Conservation (phyloP, 2,797 vertebrate species). For the Antennarius maculatus region DNA sequence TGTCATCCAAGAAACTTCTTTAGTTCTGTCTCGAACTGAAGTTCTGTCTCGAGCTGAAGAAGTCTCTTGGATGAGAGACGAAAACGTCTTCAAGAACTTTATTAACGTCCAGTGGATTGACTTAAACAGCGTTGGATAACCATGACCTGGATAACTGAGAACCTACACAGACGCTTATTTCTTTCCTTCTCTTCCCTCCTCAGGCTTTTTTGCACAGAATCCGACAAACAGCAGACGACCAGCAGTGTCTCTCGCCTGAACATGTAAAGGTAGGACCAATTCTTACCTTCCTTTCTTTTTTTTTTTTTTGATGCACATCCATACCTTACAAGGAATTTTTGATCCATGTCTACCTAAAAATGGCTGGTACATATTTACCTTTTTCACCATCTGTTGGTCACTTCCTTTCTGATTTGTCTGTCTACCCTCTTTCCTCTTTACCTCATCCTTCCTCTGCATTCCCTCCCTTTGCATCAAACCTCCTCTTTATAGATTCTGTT, state of each 20-base stretch:
- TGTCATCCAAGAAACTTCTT: no score
- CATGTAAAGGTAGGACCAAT: conserved; percentile 89
- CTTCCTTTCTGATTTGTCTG: conserved; percentile 29
- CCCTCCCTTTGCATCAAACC: conserved; percentile 34
- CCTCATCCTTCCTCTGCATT: conserved; percentile 46
- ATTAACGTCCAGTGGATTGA: no score
- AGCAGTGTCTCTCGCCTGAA: conserved; percentile 94
- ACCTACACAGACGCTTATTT: not conserved
- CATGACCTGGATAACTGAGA: no score
- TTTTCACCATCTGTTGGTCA: conserved; percentile 39
- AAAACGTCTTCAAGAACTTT: no score
- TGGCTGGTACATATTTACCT: not conserved
- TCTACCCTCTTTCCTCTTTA: conserved; percentile 19
- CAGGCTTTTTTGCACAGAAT: conserved; percentile 96
- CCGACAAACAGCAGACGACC: conserved; percentile 89
- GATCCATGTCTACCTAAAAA: no score
- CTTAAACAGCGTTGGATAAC: no score
- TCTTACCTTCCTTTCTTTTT: not conserved
- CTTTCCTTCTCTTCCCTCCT: conserved; percentile 29
- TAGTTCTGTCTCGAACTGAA: no score
- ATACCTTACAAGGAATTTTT: not conserved
- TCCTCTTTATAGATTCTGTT: conserved; percentile 88
- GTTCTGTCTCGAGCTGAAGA: no score
- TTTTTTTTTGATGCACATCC: not conserved
- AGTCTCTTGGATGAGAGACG: no score